Evolutionary conservation across 2,888 invertebrate species (phyloP).

Genomic region (Steinernema scapterisci): DNA sequence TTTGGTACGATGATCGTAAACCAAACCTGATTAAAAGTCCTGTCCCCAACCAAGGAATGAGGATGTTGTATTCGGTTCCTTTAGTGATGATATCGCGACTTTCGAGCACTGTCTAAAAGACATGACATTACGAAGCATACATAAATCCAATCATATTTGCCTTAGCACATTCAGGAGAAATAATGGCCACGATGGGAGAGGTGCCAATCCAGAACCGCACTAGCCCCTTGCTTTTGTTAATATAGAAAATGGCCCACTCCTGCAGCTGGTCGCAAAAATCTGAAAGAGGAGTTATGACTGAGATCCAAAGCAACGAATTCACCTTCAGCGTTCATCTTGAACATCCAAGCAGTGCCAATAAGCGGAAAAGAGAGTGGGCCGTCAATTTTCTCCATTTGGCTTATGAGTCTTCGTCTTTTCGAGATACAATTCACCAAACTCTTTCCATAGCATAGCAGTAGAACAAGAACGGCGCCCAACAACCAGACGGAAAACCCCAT

Average conservation of each 20-base stretch:
- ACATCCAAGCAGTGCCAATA: slow-evolving; percentile 55
- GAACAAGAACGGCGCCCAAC: neutral
- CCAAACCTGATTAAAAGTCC: slow-evolving; percentile 69
- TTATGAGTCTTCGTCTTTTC: neutral
- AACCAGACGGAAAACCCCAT: slow-evolving; percentile 1
- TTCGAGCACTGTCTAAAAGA: slow-evolving; percentile 56
- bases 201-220: slow-evolving; percentile 49
- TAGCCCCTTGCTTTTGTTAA: slow-evolving; percentile 37
- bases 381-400: slow-evolving; percentile 39
- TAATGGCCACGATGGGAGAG: slow-evolving; percentile 43
- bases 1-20: no score
- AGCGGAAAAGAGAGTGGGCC: slow-evolving; percentile 58
- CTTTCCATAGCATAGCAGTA: neutral
- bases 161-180: slow-evolving; percentile 45
- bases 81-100: slow-evolving; percentile 66
- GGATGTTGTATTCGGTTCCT: slow-evolving; percentile 68
- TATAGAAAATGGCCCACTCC: slow-evolving; percentile 45
- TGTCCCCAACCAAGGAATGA: slow-evolving; percentile 70
- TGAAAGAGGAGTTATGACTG: slow-evolving; percentile 31
- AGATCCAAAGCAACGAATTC: neutral
- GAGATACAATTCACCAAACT: neutral
- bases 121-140: no score
- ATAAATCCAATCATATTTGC: no score
- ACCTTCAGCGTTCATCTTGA: slow-evolving; percentile 53
- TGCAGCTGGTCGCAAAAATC: slow-evolving; percentile 46